A percentile compares a stretch with the other conserved stretches of the same genome.
These are phyloP conservation scores for Hydropotes inermis DNA, from an alignment of 2,113 vertebrate genomes.

Conservation along the genomic window DNA sequence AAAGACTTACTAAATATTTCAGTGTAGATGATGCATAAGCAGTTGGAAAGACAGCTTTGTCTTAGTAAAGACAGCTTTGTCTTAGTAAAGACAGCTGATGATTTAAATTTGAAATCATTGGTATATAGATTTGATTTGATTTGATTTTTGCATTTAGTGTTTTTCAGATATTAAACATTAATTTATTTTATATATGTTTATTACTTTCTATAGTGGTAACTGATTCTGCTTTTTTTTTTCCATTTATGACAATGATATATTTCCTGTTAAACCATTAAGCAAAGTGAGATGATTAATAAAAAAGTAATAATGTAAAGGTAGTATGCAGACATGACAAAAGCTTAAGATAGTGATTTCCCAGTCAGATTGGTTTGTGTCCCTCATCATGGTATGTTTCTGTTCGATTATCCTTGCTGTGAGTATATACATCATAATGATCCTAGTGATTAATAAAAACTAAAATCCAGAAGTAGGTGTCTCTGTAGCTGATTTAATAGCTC, in stretches of 20 bases:
- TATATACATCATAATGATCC: not conserved
- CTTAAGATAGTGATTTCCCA: not conserved
- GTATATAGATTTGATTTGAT: not conserved
- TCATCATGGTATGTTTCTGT: not conserved
- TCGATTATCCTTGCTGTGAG: not conserved
- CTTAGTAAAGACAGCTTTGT: not conserved
- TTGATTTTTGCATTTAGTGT: not conserved
- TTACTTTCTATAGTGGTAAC: not conserved
- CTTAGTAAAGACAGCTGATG: not conserved
- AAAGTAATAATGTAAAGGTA: not conserved
- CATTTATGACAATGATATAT: not conserved
- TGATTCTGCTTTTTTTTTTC: not conserved
- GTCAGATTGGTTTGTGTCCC: not conserved
- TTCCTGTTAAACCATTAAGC: not conserved
- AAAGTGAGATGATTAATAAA: not conserved
- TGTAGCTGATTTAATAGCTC: not conserved
- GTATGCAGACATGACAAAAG: not conserved
- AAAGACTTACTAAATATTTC: not conserved
- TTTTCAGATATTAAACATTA: not conserved
- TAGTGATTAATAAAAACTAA: not conserved
- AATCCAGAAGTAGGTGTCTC: not conserved
- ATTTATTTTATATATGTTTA: not conserved
- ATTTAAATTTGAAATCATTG: not conserved
- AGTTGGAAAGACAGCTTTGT: too few relatives aligned
- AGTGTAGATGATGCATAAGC: not conserved